These are phyloP conservation scores for Sarcophaga carnaria DNA, from an alignment of 2,888 invertebrate genomes.

Conservation along the genomic window DNA sequence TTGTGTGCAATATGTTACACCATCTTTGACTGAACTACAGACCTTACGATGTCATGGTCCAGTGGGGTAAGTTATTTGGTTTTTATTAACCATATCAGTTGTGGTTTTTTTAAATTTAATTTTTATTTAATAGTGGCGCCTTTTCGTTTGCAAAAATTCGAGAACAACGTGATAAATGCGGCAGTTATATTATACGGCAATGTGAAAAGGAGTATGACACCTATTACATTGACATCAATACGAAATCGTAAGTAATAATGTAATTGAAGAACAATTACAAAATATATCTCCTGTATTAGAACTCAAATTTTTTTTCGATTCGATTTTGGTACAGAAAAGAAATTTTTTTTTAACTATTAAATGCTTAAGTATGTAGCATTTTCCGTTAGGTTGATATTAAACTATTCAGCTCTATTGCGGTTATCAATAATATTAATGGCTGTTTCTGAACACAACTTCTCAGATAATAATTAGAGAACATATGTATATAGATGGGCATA, in stretches of 20 bases:
- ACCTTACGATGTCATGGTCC: constrained; percentile 93
- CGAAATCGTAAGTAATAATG: constrained; percentile 84
- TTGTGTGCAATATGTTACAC: constrained; percentile 91
- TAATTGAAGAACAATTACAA: not conserved
- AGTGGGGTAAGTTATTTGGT: constrained; percentile 86
- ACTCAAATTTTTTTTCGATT: too few relatives aligned
- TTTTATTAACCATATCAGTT: constrained; percentile 6
- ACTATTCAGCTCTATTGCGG: too few relatives aligned
- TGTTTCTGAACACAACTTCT: too few relatives aligned
- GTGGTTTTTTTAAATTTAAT: not conserved
- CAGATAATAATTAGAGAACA: too few relatives aligned
- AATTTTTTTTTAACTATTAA: too few relatives aligned
- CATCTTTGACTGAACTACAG: constrained; percentile 88
- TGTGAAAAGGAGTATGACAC: constrained; percentile 90
- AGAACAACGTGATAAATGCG: constrained; percentile 90
- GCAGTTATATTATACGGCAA: constrained; percentile 91
- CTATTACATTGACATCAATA: constrained; percentile 91
- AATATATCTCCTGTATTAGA: not conserved
- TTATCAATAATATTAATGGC: too few relatives aligned
- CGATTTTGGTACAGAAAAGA: too few relatives aligned
- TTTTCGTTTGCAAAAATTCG: constrained; percentile 93
- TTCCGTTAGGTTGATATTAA: too few relatives aligned
- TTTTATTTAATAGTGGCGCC: constrained; percentile 85
- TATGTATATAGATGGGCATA: too few relatives aligned
- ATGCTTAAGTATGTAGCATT: too few relatives aligned